Conservation (phyloP, 2,113 vertebrate species). For the Phaethornis superciliosus region DNA sequence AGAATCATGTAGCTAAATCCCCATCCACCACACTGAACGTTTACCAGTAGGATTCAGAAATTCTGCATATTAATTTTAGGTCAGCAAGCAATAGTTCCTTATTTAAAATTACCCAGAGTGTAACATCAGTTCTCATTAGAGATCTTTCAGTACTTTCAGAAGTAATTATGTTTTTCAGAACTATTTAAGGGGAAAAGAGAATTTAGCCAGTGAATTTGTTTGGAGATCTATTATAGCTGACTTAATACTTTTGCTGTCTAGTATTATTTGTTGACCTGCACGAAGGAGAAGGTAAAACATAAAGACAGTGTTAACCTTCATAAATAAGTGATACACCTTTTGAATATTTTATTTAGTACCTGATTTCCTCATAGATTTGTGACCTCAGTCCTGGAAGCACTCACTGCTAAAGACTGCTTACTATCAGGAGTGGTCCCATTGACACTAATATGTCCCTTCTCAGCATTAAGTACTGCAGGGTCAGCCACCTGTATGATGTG, state of each 20-base stretch:
- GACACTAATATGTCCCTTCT: not conserved
- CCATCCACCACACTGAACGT: conserved; percentile 10
- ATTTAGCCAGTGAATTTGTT: conserved; percentile 18
- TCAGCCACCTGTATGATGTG: not conserved
- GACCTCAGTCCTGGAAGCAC: not conserved
- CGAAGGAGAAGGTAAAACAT: not conserved
- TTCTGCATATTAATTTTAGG: conserved; percentile 66
- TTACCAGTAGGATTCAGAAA: conserved; percentile 59
- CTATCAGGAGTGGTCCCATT: not conserved
- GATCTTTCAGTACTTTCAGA: conserved; percentile 50
- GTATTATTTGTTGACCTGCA: conserved; percentile 25
- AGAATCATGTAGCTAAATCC: conserved; percentile 60
- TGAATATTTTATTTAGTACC: conserved; percentile 41
- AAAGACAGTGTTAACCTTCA: conserved; percentile 31
- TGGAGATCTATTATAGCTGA: conserved; percentile 6
- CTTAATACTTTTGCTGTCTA: not conserved
- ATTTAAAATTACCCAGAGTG: conserved; percentile 61
- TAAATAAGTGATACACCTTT: conserved; percentile 17
- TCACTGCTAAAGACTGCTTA: not conserved
- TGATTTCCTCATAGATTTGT: conserved; percentile 7
- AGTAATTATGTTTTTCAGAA: conserved; percentile 63
- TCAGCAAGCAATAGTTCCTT: conserved; percentile 58
- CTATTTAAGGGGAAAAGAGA: conserved; percentile 57
- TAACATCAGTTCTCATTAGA: conserved; percentile 66
- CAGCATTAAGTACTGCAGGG: not conserved